phyloP scores from a whole-genome alignment of 2,797 vertebrate species.

The Chaunax sp. region DNA sequence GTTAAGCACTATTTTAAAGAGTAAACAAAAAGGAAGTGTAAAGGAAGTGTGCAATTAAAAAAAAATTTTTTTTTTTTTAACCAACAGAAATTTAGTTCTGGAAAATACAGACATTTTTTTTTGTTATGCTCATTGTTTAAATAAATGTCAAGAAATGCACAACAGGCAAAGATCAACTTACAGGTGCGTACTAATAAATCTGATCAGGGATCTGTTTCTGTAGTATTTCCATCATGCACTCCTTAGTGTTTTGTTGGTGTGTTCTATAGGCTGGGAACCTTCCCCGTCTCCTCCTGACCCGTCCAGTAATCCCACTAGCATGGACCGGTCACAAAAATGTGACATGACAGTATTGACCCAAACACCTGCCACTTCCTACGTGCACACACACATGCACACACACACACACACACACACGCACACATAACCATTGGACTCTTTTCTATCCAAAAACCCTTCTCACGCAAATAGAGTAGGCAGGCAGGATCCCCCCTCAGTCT shows the following conservation, averaged over 20 bases:
- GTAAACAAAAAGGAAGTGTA: not conserved
- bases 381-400: slow-evolving; percentile 41
- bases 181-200: not conserved
- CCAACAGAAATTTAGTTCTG: not conserved
- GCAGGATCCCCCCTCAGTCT: slow-evolving; percentile 67
- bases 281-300: slow-evolving; percentile 20
- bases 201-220: not conserved
- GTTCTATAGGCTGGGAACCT: not conserved
- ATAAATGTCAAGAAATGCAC: not conserved
- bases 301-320: slow-evolving; percentile 57
- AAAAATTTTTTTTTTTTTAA: too few species aligned
- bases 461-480: slow-evolving; percentile 71
- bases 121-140: not conserved
- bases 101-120: not conserved
- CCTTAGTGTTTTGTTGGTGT: slow-evolving; percentile 1
- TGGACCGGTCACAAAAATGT: slow-evolving; percentile 63
- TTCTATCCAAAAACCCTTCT: slow-evolving; percentile 70
- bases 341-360: slow-evolving; percentile 77
- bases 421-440: slow-evolving; percentile 47
- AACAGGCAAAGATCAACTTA: not conserved
- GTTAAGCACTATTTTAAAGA: not conserved
- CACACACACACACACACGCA: slow-evolving; percentile 25
- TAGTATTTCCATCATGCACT: not conserved
- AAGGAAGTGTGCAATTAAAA: too few species aligned
- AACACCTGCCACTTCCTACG: slow-evolving; percentile 74